These are phyloP conservation scores for Chaetogeoica ovagalla DNA, from an alignment of 2,888 invertebrate species.

Conservation along the genomic window DNA sequence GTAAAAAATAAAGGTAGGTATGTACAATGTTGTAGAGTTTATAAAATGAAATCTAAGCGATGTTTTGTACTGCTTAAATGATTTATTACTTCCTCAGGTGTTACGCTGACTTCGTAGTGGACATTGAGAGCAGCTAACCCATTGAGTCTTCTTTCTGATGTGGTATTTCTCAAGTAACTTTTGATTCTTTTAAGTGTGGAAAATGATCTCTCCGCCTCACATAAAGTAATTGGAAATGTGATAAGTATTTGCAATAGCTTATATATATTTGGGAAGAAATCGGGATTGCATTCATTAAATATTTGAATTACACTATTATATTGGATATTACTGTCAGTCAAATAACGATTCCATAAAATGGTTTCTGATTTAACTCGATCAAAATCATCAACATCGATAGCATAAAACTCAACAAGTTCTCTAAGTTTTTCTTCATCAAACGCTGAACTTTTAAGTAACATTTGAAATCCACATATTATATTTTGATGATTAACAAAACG, in stretches of 20 bases:
- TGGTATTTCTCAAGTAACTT: constrained; percentile 12
- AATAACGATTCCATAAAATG: constrained; percentile 1
- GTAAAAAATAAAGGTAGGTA: constrained; percentile 8
- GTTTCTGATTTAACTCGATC: background rate
- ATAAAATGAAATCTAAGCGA: constrained; percentile 9
- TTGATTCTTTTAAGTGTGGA: too few relatives aligned
- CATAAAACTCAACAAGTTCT: constrained; percentile 17
- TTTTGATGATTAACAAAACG: constrained; percentile 22
- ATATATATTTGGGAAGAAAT: constrained; percentile 3
- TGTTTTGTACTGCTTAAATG: constrained; percentile 1
- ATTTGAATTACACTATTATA: constrained; percentile 5
- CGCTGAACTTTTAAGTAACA: background rate
- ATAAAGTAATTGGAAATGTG: constrained; percentile 22
- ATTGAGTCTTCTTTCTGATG: background rate
- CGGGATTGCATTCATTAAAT: constrained; percentile 8
- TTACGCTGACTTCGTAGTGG: too few relatives aligned
- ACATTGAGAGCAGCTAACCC: constrained; percentile 2
- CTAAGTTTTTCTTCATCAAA: background rate
- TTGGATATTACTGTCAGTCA: background rate
- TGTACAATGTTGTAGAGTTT: constrained; percentile 5
- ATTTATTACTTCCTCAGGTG: constrained; percentile 10
- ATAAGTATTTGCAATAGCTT: constrained; percentile 24
- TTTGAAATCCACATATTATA: background rate
- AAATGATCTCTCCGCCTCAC: constrained; percentile 9
- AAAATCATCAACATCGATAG: constrained; percentile 7